Percentiles rank a stretch among this genome's conserved stretches.
phyloP scores from a whole-genome alignment of 2,113 vertebrate species.

The Ceyx melanurus region DNA sequence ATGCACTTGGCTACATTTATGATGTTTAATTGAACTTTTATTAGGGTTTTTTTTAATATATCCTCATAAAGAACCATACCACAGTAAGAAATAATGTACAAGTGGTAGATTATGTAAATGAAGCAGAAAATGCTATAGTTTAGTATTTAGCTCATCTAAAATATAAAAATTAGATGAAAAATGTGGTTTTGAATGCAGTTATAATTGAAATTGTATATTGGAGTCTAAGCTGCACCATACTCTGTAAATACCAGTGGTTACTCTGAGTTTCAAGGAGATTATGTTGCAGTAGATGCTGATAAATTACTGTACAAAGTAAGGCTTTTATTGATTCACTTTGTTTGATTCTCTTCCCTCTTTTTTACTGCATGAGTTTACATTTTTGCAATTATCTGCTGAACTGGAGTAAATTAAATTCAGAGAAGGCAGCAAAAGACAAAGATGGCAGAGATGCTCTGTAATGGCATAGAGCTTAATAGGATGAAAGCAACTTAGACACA shows the following conservation, averaged over 20 bases:
- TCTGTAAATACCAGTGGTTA: slow-evolving; percentile 24
- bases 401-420: slow-evolving; percentile 49
- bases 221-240: background rate
- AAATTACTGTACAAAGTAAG: background rate
- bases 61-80: slow-evolving; percentile 39
- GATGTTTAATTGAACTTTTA: slow-evolving; percentile 66
- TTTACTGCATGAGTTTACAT: background rate
- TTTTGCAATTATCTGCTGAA: slow-evolving; percentile 54
- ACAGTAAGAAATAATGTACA: slow-evolving; percentile 43
- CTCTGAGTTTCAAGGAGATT: slow-evolving; percentile 18
- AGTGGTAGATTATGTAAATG: slow-evolving; percentile 50
- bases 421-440: slow-evolving; percentile 4
- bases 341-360: background rate
- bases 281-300: slow-evolving; percentile 30
- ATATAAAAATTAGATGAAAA: slow-evolving; percentile 48
- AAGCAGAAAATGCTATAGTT: slow-evolving; percentile 50
- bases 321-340: slow-evolving; percentile 51
- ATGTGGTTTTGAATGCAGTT: slow-evolving; percentile 24
- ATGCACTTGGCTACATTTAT: slow-evolving; percentile 26
- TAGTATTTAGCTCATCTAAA: slow-evolving; percentile 43
- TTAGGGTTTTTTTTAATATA: slow-evolving; percentile 46
- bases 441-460: background rate
- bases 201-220: slow-evolving; percentile 57
- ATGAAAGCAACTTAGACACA: background rate
- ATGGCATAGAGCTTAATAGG: background rate